phyloP scores from a whole-genome alignment of 2,113 vertebrate species.

The Gallinago media region DNA sequence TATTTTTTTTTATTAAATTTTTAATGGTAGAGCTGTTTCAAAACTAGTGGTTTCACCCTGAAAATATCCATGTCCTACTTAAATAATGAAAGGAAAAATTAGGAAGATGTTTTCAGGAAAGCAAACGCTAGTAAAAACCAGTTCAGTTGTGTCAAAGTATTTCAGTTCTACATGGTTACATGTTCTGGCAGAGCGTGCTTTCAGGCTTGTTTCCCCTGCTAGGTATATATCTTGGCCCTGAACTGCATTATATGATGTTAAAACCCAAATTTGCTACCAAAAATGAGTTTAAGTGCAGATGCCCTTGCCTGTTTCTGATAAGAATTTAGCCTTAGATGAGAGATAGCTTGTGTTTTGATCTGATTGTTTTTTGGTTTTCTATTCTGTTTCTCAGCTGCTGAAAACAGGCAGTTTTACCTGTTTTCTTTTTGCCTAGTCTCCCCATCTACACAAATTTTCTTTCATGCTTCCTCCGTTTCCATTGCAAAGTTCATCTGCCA shows the following conservation, averaged over 20 bases:
- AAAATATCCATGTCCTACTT: background rate
- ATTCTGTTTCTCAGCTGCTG: background rate
- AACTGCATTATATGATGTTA: background rate
- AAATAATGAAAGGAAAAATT: background rate
- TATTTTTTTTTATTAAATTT: background rate
- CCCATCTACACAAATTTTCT: background rate
- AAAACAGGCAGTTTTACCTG: background rate
- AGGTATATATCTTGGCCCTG: background rate
- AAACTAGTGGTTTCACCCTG: background rate
- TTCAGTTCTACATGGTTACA: background rate
- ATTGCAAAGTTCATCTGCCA: rapidly evolving
- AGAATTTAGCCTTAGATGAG: background rate
- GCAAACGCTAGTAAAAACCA: background rate
- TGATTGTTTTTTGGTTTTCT: background rate
- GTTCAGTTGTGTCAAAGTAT: background rate
- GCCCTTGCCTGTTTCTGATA: background rate
- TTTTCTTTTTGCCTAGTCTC: background rate
- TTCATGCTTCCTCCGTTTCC: background rate
- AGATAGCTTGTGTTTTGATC: background rate
- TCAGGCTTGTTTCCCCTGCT: background rate
- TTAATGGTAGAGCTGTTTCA: background rate
- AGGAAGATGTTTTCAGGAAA: background rate
- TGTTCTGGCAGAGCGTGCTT: background rate
- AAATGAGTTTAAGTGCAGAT: background rate
- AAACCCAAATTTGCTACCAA: background rate